phyloP scores from a whole-genome alignment of 2,888 invertebrate species.

The Caenorhabditis plicata region DNA sequence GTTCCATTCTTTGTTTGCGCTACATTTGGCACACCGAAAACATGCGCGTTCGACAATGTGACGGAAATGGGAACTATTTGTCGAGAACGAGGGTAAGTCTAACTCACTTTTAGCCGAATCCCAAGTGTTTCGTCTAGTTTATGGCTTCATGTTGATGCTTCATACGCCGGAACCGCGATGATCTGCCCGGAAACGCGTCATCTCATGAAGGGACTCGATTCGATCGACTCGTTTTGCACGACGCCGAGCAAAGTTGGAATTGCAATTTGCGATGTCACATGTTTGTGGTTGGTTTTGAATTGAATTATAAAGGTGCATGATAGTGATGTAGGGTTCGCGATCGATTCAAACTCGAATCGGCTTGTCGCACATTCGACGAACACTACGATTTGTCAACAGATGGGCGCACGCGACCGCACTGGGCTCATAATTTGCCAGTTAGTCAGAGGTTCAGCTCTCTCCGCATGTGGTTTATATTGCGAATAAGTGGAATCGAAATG shows the following conservation, averaged over 20 bases:
- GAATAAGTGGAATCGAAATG: slow-evolving; percentile 22
- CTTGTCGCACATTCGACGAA: too few relatives aligned
- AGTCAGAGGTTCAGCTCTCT: slow-evolving; percentile 24
- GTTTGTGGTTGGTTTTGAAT: slow-evolving; percentile 13
- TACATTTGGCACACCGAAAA: slow-evolving; percentile 28
- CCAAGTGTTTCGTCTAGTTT: too few relatives aligned
- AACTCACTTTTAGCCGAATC: too few relatives aligned
- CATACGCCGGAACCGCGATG: slow-evolving; percentile 27
- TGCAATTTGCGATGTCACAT: slow-evolving; percentile 23
- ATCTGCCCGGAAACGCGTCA: slow-evolving; percentile 25
- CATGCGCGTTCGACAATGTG: slow-evolving; percentile 23
- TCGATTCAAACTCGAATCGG: slow-evolving; percentile 15
- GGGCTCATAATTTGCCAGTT: slow-evolving; percentile 17
- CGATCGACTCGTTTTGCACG: slow-evolving; percentile 20
- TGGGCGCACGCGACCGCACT: slow-evolving; percentile 7
- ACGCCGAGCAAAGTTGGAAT: slow-evolving; percentile 23
- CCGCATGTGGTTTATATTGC: slow-evolving; percentile 25
- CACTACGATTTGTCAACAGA: too few relatives aligned
- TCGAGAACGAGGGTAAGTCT: too few relatives aligned
- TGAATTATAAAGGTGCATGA: neutral
- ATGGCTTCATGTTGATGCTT: slow-evolving; percentile 27
- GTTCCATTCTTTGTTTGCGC: slow-evolving; percentile 29
- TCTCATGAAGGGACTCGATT: slow-evolving; percentile 28
- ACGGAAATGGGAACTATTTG: slow-evolving; percentile 27
- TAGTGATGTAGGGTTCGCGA: slow-evolving; percentile 19